These are phyloP conservation scores for Acanthosepion pharaonis DNA, from an alignment of 2,888 invertebrate species.

Conservation along the genomic window DNA sequence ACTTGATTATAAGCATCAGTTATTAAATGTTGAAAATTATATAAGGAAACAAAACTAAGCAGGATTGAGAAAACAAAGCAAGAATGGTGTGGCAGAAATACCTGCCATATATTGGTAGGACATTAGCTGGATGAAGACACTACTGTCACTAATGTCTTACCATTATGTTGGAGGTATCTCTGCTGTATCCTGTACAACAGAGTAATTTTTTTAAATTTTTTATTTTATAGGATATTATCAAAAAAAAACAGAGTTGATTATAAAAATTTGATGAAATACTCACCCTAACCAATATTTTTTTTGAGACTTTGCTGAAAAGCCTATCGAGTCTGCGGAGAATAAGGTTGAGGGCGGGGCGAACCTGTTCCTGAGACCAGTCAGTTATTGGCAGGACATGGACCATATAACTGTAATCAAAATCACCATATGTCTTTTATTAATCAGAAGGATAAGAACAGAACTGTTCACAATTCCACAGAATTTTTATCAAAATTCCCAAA, in stretches of 20 bases:
- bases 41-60: neutral
- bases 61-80: neutral
- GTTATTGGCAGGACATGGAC: slow-evolving; percentile 87
- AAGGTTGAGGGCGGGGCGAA: slow-evolving; percentile 92
- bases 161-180: too few species aligned
- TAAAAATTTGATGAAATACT: slow-evolving; percentile 48
- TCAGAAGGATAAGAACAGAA: neutral
- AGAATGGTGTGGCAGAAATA: neutral
- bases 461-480: neutral
- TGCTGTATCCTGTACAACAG: too few species aligned
- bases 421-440: neutral
- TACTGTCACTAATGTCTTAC: too few species aligned
- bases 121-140: too few species aligned
- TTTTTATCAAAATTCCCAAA: too few species aligned
- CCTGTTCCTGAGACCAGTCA: slow-evolving; percentile 94
- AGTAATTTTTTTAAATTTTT: too few species aligned
- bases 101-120: too few species aligned
- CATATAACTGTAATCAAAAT: slow-evolving; percentile 74
- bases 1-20: neutral
- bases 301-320: slow-evolving; percentile 96
- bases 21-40: neutral
- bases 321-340: slow-evolving; percentile 94
- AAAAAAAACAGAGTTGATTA: neutral
- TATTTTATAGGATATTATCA: too few species aligned
- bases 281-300: slow-evolving; percentile 83